Percentiles rank a stretch among this genome's conserved stretches.
Evolutionary conservation across 64 coral and sea anemone species (phyloP).

Genomic region (Catalaphyllia jardinei): DNA sequence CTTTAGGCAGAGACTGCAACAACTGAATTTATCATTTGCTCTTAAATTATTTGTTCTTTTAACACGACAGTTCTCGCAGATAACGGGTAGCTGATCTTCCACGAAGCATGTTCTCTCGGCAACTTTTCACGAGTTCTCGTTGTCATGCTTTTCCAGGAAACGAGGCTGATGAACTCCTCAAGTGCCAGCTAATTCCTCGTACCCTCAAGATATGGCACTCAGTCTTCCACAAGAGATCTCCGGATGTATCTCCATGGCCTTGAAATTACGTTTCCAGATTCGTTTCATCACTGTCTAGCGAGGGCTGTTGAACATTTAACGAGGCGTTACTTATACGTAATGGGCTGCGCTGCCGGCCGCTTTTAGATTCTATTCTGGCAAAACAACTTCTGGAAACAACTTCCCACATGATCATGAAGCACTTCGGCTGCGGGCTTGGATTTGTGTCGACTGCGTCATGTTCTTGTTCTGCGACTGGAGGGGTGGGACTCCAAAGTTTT

Average conservation of each 20-base stretch:
- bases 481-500: neutral
- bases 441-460: conserved; percentile 16
- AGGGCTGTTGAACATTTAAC: neutral
- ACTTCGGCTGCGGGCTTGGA: conserved; percentile 29
- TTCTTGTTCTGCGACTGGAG: neutral
- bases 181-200: neutral
- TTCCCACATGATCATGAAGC: conserved; percentile 82
- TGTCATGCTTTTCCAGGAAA: no score
- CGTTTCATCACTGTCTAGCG: neutral
- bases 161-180: no score
- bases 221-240: no score
- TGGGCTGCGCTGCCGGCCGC: conserved; percentile 33
- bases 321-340: neutral
- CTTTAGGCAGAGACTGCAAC: no score
- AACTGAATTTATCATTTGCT: no score
- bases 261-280: neutral
- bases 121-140: no score
- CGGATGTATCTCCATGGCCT: no score
- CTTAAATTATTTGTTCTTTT: no score
- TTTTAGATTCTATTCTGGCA: conserved; percentile 80
- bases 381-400: conserved; percentile 51
- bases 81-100: no score
- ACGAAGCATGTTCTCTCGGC: no score
- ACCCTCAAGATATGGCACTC: neutral
- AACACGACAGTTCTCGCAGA: no score